Percentiles rank a stretch among this genome's conserved stretches.
Evolutionary conservation across 2,797 vertebrate genomes (phyloP).

Genomic region (Brachymystax lenok): DNA sequence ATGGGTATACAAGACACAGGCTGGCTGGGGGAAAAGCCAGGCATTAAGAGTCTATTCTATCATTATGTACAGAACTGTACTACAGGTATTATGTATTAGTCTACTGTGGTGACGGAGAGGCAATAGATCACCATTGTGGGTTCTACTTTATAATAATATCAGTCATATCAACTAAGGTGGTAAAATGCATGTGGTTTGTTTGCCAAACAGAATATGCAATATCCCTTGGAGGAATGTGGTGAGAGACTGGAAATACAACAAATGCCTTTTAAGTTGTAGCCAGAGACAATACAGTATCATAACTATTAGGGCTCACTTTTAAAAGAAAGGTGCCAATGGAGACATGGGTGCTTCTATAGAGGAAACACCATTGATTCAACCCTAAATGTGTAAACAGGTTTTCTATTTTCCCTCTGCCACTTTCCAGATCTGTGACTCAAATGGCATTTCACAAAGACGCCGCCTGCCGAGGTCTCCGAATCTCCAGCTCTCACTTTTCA

Average conservation of each 20-base stretch:
- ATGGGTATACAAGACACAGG: neutral
- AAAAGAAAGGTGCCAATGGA: neutral
- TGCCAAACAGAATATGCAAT: neutral
- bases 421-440: neutral
- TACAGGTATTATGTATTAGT: neutral
- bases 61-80: neutral
- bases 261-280: neutral
- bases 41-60: neutral
- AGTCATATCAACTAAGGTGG: neutral
- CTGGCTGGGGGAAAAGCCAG: neutral
- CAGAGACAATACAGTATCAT: no score
- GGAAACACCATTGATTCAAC: neutral
- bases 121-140: neutral
- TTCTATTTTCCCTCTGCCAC: neutral
- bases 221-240: neutral
- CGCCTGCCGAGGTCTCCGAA: neutral
- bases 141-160: neutral
- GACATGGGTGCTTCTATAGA: neutral
- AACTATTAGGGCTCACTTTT: neutral
- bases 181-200: neutral
- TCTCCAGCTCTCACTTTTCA: neutral
- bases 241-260: neutral
- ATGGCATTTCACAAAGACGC: conserved; percentile 14
- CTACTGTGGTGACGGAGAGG: neutral
- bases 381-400: neutral